Evolutionary conservation across 2,113 vertebrate species (phyloP), one percentile per base, ranked within the genome.

Genomic region (Hucho hucho): DNA sequence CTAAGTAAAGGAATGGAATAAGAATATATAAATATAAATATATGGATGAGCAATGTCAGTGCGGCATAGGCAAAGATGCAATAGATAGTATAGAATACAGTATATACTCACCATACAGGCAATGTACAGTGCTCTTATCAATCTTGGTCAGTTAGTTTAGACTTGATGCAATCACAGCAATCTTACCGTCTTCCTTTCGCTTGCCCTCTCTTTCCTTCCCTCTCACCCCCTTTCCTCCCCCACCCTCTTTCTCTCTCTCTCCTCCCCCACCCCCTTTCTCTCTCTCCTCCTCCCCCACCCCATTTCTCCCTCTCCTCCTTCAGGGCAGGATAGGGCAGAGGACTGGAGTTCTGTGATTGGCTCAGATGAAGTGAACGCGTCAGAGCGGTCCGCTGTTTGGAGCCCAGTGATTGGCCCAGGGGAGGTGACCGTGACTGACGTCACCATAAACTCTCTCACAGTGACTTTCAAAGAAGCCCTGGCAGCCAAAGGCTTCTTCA

Each of bases 381-480:
- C 81, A 5, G 82, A 84, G 67, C 69, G 79, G 64, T 24, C 66
- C 3, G 84, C 79, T 46, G 83, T 87, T 74, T 92, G 90, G 89
- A 86, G 68, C 28, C 90, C 91, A 1, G 6, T 73, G 22, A 3
- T 76, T 9, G 24, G 72, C 65, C 90, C 94, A 13, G 95, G 94
- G 6, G 95, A 97, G 87, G 94, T 99, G 90, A 98, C 95, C 14
- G 96, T 99, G 91, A 99, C 98, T 0, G 97, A 99, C 81, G 95
- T 99, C 94, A 98, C 97, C 5, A 94, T 98, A 88, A 98, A 99
- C 92, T 95, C 96, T 75, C 89, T 98, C 88, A 98, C 98, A 3
- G 97, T 99, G 89, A 99, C 98, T 86, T 99, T 99, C 91, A 92
- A 93, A 68, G 98, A 99, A 92, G 95, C 97, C 43, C 91, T 95